phyloP scores from a whole-genome alignment of 2,797 vertebrate genomes.

The Labroides dimidiatus region DNA sequence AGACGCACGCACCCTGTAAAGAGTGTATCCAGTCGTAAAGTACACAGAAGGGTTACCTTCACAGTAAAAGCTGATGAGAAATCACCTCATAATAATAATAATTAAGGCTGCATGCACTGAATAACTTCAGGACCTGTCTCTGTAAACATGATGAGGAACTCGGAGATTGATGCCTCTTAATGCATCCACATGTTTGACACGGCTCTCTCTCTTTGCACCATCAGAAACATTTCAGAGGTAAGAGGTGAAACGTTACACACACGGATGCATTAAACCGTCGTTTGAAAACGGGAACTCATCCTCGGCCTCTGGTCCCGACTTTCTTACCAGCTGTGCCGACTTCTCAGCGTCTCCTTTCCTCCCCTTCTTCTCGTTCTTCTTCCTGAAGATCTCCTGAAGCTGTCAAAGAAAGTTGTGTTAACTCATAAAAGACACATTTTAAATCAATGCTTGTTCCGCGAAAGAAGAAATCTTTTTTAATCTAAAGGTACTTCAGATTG shows the following conservation, averaged over 20 bases:
- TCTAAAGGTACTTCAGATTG: no score
- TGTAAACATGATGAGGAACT: constrained; percentile 21
- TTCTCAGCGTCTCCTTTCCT: constrained; percentile 95
- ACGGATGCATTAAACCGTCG: constrained; percentile 46
- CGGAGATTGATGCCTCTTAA: constrained; percentile 38
- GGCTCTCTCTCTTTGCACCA: background rate
- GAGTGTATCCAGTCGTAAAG: constrained; percentile 45
- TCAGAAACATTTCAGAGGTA: no score
- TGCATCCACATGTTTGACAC: constrained; percentile 37
- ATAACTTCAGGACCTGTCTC: constrained; percentile 5
- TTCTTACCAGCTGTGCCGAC: constrained; percentile 93
- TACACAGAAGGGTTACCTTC: constrained; percentile 35
- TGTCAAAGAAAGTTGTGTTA: constrained; percentile 73
- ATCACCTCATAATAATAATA: constrained; percentile 22
- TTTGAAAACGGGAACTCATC: background rate
- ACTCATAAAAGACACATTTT: no score
- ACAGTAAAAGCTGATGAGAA: constrained; percentile 39
- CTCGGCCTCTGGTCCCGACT: background rate
- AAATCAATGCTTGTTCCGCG: no score
- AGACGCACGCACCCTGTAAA: constrained; percentile 27
- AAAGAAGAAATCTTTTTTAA: no score
- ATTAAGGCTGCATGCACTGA: constrained; percentile 50
- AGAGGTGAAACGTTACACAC: constrained; percentile 7
- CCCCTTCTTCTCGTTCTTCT: constrained; percentile 96
- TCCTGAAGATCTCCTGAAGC: constrained; percentile 98